phyloP scores from a whole-genome alignment of 2,888 invertebrate genomes.

The Andricus quercusramuli region DNA sequence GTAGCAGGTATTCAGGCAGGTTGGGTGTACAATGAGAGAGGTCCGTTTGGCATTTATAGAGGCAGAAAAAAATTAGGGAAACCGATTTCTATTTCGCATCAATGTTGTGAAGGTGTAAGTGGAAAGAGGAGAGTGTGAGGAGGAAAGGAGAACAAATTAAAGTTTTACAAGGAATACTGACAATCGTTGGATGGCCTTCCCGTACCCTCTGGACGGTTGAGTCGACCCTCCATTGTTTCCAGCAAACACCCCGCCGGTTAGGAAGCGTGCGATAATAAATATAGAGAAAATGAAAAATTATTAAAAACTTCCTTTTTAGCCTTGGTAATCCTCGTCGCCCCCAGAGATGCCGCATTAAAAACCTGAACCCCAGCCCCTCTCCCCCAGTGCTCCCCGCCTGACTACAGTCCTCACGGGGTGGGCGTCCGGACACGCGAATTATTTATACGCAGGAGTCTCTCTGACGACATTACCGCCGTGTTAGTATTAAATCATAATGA shows the following conservation, averaged over 20 bases:
- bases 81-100: background rate
- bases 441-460: slow-evolving; percentile 78
- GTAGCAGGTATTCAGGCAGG: no score
- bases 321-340: slow-evolving; percentile 77
- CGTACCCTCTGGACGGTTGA: slow-evolving; percentile 36
- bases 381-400: slow-evolving; percentile 47
- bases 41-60: no score
- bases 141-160: slow-evolving; percentile 64
- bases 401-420: slow-evolving; percentile 72
- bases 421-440: slow-evolving; percentile 77
- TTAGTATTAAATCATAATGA: slow-evolving; percentile 79
- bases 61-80: background rate
- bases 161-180: slow-evolving; percentile 72
- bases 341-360: slow-evolving; percentile 78
- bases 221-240: slow-evolving; percentile 72
- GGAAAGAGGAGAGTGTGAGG: slow-evolving; percentile 52
- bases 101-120: slow-evolving; percentile 37
- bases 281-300: slow-evolving; percentile 79
- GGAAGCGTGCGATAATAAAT: slow-evolving; percentile 78
- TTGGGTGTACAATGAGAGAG: no score
- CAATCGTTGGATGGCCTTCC: slow-evolving; percentile 57
- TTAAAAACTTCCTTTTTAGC: slow-evolving; percentile 79
- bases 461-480: slow-evolving; percentile 79
- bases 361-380: slow-evolving; percentile 61
- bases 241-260: slow-evolving; percentile 71